Percentiles rank a stretch among this genome's conserved stretches.
Conservation (phyloP, 2,797 vertebrate genomes). For the Halcyon badia region DNA sequence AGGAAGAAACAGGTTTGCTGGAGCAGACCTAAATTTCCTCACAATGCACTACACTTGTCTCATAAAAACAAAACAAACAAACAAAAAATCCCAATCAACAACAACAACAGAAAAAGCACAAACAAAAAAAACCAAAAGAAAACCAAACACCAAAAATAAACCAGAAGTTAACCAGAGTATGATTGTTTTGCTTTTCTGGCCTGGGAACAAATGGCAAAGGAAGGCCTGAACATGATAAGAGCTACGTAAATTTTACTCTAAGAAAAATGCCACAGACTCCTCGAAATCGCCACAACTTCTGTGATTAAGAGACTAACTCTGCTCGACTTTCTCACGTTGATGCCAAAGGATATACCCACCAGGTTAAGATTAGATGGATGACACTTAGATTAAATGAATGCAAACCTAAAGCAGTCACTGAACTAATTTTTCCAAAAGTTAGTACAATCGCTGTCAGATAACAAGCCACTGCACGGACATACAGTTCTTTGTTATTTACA, state of each 20-base stretch:
- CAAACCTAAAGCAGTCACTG: constrained; percentile 1
- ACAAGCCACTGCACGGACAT: background rate
- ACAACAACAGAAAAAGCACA: no score
- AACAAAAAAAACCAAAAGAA: background rate
- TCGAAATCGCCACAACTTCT: constrained; percentile 22
- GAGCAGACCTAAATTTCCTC: background rate
- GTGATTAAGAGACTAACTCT: background rate
- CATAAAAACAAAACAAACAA: background rate
- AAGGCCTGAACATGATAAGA: background rate
- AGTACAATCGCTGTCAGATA: constrained; percentile 23
- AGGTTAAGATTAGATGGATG: background rate
- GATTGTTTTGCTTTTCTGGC: background rate
- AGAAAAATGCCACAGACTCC: background rate
- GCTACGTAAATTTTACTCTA: background rate
- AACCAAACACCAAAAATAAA: background rate
- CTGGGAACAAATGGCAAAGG: background rate
- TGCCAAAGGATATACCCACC: background rate
- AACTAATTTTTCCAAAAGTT: constrained; percentile 57
- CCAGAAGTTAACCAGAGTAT: background rate
- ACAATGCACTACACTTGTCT: background rate
- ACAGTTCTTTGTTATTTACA: background rate
- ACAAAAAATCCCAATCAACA: background rate
- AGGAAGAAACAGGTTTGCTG: background rate
- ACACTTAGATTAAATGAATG: background rate
- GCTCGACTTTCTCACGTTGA: background rate